phyloP scores from a whole-genome alignment of 2,888 invertebrate genomes.

The Chrysotoxum bicinctum region DNA sequence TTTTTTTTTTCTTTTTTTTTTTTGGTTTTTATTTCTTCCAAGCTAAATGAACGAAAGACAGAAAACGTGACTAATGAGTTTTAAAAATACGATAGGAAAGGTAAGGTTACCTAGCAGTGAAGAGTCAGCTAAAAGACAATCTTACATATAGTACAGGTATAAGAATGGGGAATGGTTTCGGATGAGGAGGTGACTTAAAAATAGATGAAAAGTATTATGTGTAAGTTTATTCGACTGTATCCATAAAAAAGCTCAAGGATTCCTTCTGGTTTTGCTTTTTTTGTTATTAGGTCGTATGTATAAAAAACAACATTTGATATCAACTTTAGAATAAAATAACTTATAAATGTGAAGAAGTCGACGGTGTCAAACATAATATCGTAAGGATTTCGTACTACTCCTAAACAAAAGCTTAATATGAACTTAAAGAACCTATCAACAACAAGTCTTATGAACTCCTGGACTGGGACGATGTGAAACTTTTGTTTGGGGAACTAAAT shows the following conservation, averaged over 20 bases:
- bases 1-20: slow-evolving; percentile 1
- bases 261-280: background rate
- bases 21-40: background rate
- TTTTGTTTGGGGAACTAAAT: too few relatives aligned
- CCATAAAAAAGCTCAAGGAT: background rate
- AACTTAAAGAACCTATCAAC: too few relatives aligned
- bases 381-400: too few relatives aligned
- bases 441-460: too few relatives aligned
- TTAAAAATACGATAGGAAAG: slow-evolving; percentile 57
- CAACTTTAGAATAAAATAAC: too few relatives aligned
- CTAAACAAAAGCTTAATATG: too few relatives aligned
- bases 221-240: slow-evolving; percentile 50
- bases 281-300: background rate
- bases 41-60: slow-evolving; percentile 31
- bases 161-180: background rate
- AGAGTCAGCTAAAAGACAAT: slow-evolving; percentile 22
- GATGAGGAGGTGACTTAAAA: slow-evolving; percentile 38
- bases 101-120: slow-evolving; percentile 4
- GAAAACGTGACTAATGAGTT: slow-evolving; percentile 69
- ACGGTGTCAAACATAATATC: too few relatives aligned
- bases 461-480: too few relatives aligned
- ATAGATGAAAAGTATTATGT: slow-evolving; percentile 54
- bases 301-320: too few relatives aligned
- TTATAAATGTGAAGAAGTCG: too few relatives aligned
- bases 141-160: background rate